Conservation (phyloP, 2,113 vertebrate genomes). For the human region GRCh38 chr13:38526501-38527000, state of each 20-base stretch:
- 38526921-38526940: not conserved
- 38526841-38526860: too few relatives aligned
- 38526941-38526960: not conserved
- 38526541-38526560: not conserved
- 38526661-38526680: not conserved
- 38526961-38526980: not conserved
- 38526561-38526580: not conserved
- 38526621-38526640: not conserved
- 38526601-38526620: not conserved
- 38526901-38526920: not conserved
- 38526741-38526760: not conserved
- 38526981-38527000: not conserved
- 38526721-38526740: not conserved
- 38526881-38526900: too few relatives aligned
- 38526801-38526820: too few relatives aligned
- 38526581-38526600: not conserved
- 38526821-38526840: too few relatives aligned
- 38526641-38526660: not conserved
- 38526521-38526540: not conserved
- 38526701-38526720: not conserved
- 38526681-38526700: not conserved
- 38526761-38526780: not conserved
- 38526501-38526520: not conserved
- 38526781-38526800: not conserved
- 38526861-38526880: rapidly evolving